Evolutionary conservation across 2,888 invertebrate species (phyloP).

Genomic region (Sylvicola fuscatus): DNA sequence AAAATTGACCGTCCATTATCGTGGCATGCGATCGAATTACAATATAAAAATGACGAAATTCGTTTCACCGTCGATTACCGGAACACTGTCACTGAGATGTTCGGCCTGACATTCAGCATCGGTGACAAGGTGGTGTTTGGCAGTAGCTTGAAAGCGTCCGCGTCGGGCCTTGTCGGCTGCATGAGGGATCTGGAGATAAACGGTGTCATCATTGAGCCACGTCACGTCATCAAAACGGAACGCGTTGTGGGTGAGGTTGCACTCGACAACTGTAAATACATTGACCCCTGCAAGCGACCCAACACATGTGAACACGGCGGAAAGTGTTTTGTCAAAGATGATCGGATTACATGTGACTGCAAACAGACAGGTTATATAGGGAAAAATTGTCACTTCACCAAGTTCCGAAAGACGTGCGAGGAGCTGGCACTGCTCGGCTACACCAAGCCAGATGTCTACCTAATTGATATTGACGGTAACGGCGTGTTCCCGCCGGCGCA

Average conservation of each 20-base stretch:
- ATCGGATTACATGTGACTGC: constrained; percentile 75
- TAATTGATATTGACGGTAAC: constrained; percentile 86
- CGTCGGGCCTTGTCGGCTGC: constrained; percentile 72
- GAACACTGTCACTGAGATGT: constrained; percentile 46
- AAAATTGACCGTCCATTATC: constrained; percentile 60
- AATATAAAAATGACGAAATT: constrained; percentile 52
- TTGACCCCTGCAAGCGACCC: constrained; percentile 72
- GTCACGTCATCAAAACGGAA: constrained; percentile 61
- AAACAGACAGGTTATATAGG: constrained; percentile 80
- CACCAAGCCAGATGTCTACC: constrained; percentile 75
- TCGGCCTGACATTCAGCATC: constrained; percentile 42
- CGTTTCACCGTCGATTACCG: constrained; percentile 55
- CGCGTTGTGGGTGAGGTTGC: constrained; percentile 76
- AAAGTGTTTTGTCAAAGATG: constrained; percentile 73
- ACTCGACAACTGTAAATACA: constrained; percentile 72
- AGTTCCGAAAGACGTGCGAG: constrained; percentile 80
- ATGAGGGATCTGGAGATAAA: constrained; percentile 78
- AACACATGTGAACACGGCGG: constrained; percentile 88
- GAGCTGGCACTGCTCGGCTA: constrained; percentile 75
- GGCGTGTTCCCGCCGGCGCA: constrained; percentile 81
- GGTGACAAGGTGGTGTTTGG: constrained; percentile 57
- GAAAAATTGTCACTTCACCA: constrained; percentile 85
- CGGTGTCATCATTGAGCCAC: constrained; percentile 56
- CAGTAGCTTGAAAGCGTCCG: constrained; percentile 51
- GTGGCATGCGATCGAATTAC: constrained; percentile 67